Base-by-base conservation (phyloP, 2,888 invertebrate species). In the Macrosiphum euphorbiae region DNA sequence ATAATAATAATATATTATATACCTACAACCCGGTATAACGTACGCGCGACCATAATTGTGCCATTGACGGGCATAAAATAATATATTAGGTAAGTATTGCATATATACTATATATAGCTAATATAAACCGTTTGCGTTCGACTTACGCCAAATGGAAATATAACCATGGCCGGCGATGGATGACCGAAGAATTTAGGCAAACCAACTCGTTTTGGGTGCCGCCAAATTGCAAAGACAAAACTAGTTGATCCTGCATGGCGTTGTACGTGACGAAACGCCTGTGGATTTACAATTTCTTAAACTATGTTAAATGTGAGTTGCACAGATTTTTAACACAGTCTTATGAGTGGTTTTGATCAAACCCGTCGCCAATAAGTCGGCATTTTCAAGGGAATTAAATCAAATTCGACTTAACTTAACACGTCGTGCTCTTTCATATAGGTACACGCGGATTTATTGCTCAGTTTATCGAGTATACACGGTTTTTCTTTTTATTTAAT, bases 51-150 rank as follows among this genome's bases (percentile, higher is more conserved):
- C 16, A 52, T 52, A 52, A 88, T 86, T 86, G 86, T 50, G 88
- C n/a, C 52, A 50, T 88, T 86, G 86, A 88, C 52, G 52, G 88
- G 7, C 24, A 88, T 88, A 35, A 55, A 88, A 88, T 86, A 28
- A 47, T 86, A 52, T 86, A 86, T 47, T 47, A 47, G 28, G 47
- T 86, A n/a, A n/a, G 44, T 13, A 55, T 55, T 55, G 44, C 26
- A 44, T 11, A 11, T 78, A 35, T 24, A 58, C 20, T 44, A 26
- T 10, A 7, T 8, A 24, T 10, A 47, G 8, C 1, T 16, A 28
- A 5, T 85, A 26, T 85, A 44, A 13, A 44, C 44, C 10, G 26
- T 1, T 44, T 44, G 41, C 28, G 26, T 85, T 85, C 1, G 85
- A 44, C 28, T 78, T 24, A 8, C 20, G 20, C 20, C 7, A 78